Evolutionary conservation across 1,140 invertebrate genomes (phyloP).

Genomic region (Dufourea novaeangliae): DNA sequence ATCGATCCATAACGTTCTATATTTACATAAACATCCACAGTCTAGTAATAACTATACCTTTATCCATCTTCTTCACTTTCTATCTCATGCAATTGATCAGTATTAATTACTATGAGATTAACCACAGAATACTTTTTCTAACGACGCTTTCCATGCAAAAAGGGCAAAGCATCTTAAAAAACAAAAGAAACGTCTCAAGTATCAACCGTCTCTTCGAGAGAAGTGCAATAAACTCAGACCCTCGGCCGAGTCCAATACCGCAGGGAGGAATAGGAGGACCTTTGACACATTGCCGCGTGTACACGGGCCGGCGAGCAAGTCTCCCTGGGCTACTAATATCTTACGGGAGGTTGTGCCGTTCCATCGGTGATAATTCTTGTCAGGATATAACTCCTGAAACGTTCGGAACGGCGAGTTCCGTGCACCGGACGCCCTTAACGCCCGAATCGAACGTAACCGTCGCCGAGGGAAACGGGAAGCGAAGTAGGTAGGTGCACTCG

Average conservation of each 20-base stretch:
- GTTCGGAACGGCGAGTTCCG: conserved; percentile 33
- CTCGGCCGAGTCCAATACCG: not conserved
- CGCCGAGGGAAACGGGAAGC: not conserved
- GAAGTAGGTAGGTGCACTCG: no score
- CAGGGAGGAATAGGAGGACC: not conserved
- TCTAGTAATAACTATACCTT: no score
- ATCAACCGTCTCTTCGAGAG: not conserved
- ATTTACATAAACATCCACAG: no score
- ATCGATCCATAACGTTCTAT: no score
- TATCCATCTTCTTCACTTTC: no score
- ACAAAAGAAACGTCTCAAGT: not conserved
- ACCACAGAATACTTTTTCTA: no score
- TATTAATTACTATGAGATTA: no score
- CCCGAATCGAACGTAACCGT: conserved; percentile 28
- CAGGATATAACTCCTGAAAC: conserved; percentile 55
- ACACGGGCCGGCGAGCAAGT: no score
- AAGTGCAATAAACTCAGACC: not conserved
- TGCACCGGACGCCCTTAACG: conserved; percentile 32
- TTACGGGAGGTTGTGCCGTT: conserved; percentile 27
- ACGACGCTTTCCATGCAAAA: no score
- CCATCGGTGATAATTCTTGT: conserved; percentile 57
- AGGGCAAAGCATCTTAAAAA: no score
- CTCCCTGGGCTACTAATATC: conserved; percentile 49
- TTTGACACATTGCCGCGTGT: conserved; percentile 1
- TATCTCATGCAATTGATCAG: no score